Conservation (phyloP, 1,140 invertebrate genomes). For the Pseudachorutes palmiensis region DNA sequence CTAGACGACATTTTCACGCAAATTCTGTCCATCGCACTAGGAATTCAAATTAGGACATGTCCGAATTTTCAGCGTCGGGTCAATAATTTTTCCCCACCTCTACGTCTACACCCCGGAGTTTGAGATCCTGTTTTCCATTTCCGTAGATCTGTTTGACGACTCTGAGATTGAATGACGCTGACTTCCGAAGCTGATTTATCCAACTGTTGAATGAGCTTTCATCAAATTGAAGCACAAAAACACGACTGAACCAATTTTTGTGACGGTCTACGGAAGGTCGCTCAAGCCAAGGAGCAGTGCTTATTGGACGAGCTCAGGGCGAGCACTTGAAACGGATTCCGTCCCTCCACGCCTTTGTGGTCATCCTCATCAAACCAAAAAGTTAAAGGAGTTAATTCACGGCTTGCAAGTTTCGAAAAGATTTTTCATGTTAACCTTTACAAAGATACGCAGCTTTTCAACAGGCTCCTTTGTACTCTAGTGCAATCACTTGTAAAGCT, state of each 20-base stretch:
- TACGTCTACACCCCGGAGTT: neutral
- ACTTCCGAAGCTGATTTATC: neutral
- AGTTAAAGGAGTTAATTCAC: too few species aligned
- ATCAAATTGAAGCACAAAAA: neutral
- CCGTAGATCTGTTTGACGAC: neutral
- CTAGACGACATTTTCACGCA: neutral
- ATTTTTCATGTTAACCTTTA: neutral
- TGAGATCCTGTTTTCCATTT: neutral
- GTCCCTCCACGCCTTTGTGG: neutral
- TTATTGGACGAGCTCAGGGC: neutral
- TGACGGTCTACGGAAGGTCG: neutral
- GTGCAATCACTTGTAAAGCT: too few species aligned
- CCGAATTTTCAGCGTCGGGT: neutral
- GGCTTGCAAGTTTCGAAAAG: neutral
- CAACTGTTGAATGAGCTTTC: neutral
- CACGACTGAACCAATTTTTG: neutral
- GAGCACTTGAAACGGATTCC: neutral
- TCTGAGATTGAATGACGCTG: neutral
- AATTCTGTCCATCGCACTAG: neutral
- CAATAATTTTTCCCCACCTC: neutral
- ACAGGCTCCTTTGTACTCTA: too few species aligned
- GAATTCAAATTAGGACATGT: neutral
- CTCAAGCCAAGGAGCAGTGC: neutral
- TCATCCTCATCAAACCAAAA: neutral
- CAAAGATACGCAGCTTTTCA: too few species aligned